These are phyloP conservation scores for Urophycis tenuis DNA, from an alignment of 2,797 vertebrate species.

Conservation along the genomic window DNA sequence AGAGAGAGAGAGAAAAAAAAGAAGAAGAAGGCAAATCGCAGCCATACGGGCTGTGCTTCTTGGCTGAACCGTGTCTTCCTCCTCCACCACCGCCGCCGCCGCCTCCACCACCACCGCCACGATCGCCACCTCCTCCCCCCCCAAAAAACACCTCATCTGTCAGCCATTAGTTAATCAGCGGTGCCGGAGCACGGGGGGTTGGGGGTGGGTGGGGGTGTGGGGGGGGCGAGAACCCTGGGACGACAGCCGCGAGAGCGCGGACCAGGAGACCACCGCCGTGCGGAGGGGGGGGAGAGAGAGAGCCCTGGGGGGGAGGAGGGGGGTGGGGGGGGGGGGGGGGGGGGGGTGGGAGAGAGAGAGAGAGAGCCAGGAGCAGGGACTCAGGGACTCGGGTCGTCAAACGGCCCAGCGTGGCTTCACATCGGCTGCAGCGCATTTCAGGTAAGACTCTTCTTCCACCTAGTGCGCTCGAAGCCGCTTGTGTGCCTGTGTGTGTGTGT, in stretches of 20 bases:
- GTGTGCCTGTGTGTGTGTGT: too few species aligned
- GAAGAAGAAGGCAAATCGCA: constrained; percentile 56
- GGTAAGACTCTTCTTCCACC: constrained; percentile 46
- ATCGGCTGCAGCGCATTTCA: constrained; percentile 50
- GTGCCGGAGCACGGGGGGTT: constrained; percentile 45
- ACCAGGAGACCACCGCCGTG: constrained; percentile 19
- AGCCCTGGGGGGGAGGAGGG: too few species aligned
- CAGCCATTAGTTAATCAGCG: constrained; percentile 57
- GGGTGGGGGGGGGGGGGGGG: too few species aligned
- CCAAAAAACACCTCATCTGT: constrained; percentile 49
- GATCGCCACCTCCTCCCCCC: neutral
- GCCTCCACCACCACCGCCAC: constrained; percentile 47
- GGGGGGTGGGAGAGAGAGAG: too few species aligned
- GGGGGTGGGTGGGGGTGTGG: too few species aligned
- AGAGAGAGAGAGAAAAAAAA: constrained; percentile 30
- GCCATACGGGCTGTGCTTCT: constrained; percentile 54
- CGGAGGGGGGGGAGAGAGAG: too few species aligned
- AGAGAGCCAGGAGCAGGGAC: too few species aligned
- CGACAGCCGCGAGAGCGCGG: constrained; percentile 48
- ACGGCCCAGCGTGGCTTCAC: constrained; percentile 35
- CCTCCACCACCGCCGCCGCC: constrained; percentile 22
- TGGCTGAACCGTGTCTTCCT: constrained; percentile 47
- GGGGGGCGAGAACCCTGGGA: constrained; percentile 28
- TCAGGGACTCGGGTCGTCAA: constrained; percentile 30
- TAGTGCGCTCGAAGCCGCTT: neutral